Evolutionary conservation across 2,888 invertebrate genomes (phyloP).

Genomic region (Tuberolachnus salignus): DNA sequence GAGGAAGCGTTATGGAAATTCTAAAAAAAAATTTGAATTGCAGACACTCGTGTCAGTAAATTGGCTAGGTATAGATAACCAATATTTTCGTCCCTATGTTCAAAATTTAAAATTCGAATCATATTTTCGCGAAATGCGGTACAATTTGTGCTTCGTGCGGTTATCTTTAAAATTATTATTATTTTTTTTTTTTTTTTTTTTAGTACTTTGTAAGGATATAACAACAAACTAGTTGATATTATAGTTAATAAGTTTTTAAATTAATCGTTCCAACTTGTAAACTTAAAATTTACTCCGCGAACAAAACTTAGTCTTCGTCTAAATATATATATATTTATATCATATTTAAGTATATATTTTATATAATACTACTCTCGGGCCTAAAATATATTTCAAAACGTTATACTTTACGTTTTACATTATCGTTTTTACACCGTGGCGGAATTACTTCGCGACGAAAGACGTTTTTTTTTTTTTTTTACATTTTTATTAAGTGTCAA

Average conservation of each 20-base stretch:
- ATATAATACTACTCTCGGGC: background rate
- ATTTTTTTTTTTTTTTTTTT: background rate
- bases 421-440: background rate
- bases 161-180: constrained; percentile 21
- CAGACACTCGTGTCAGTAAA: too few species aligned
- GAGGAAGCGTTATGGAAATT: too few species aligned
- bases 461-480: too few species aligned
- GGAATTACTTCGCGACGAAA: background rate
- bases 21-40: too few species aligned
- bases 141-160: too few species aligned
- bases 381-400: background rate
- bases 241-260: constrained; percentile 13
- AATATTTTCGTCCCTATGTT: too few species aligned
- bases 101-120: too few species aligned
- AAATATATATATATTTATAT: too few species aligned
- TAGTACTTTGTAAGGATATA: background rate
- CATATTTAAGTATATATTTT: too few species aligned
- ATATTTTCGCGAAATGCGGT: too few species aligned
- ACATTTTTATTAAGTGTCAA: too few species aligned
- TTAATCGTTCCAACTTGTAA: constrained; percentile 30
- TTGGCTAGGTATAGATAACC: too few species aligned
- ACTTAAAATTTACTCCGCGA: background rate
- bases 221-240: background rate
- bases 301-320: background rate
- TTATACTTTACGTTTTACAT: background rate